Base-by-base conservation (phyloP, 2,888 invertebrate species). In the Dicroscelio sp. region DNA sequence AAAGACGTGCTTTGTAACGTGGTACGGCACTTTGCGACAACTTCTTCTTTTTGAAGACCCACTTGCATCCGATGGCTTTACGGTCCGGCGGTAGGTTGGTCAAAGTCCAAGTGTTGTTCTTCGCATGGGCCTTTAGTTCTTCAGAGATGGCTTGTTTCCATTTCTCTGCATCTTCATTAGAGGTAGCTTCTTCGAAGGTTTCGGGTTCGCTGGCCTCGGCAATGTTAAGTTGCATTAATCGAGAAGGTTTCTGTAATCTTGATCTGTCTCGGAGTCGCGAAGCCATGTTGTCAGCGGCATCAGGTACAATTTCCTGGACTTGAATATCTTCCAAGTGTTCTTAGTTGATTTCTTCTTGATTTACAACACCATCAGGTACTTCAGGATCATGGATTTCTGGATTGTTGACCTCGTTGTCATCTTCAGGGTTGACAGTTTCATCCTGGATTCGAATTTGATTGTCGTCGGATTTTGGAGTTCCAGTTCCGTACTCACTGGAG, bases 1-100 rank as follows among this genome's bases (percentile, higher is more conserved):
- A 83, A 58, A 82, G 12, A 88, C 94, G 71, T 12, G 92, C 93
- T 31, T 94, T 94, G 67, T 87, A 93, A 5, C 88, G 78, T 2
- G 30, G 35, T 55, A n/a, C n/a, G n/a, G n/a, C n/a, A n/a, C n/a
- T n/a, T n/a, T n/a, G n/a, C n/a, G n/a, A n/a, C n/a, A n/a, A n/a
- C n/a, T n/a, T n/a, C n/a, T n/a, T n/a, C n/a, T n/a, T n/a, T n/a
- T 63, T 63, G 63, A 63, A 63, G 30, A 63, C 63, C 63, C 63
- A 63, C 63, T 63, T 63, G 63, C 63, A 31, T 12, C 30, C 35
- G 35, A 67, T 67, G n/a, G 67, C 33, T 23, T 35, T 67, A 8
- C 17, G 33, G 31, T 33, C n/a, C n/a, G n/a, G 23, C 6, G 67
- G 67, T 5, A 67, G 35, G 3, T 25, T 4, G 17, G 35, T 23